These are phyloP conservation scores for Schizaphis graminum DNA, from an alignment of 2,888 invertebrate species.

Conservation along the genomic window DNA sequence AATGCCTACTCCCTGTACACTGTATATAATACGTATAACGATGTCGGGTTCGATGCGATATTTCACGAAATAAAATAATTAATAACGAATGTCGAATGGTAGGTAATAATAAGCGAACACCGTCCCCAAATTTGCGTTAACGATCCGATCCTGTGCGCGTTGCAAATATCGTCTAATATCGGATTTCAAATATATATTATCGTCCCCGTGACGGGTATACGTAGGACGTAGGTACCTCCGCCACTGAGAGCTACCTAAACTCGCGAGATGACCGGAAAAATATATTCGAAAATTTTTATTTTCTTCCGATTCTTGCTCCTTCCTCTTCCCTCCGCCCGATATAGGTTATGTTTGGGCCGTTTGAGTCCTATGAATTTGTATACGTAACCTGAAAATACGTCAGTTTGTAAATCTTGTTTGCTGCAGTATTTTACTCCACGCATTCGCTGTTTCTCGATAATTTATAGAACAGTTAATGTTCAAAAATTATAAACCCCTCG, in stretches of 20 bases:
- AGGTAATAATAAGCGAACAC: background rate
- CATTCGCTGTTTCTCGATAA: background rate
- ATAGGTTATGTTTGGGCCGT: background rate
- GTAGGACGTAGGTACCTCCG: no score
- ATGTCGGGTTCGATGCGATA: background rate
- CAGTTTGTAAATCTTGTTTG: background rate
- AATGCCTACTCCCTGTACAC: background rate
- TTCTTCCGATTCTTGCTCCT: background rate
- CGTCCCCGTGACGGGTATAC: background rate
- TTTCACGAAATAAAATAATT: slow-evolving; percentile 40
- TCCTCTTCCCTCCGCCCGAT: no score
- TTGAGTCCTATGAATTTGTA: background rate
- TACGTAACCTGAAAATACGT: background rate
- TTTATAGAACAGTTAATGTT: background rate
- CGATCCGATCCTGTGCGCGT: background rate
- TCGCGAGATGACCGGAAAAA: background rate
- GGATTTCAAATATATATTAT: background rate
- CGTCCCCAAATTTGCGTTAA: background rate
- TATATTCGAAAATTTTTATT: background rate
- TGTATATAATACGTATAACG: background rate
- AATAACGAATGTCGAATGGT: slow-evolving; percentile 31
- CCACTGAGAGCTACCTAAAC: background rate
- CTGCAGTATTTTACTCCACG: background rate
- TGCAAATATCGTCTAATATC: slow-evolving; percentile 14
- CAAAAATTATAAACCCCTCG: background rate